phyloP scores from a whole-genome alignment of 2,113 vertebrate species.

The Blennius ocellaris region DNA sequence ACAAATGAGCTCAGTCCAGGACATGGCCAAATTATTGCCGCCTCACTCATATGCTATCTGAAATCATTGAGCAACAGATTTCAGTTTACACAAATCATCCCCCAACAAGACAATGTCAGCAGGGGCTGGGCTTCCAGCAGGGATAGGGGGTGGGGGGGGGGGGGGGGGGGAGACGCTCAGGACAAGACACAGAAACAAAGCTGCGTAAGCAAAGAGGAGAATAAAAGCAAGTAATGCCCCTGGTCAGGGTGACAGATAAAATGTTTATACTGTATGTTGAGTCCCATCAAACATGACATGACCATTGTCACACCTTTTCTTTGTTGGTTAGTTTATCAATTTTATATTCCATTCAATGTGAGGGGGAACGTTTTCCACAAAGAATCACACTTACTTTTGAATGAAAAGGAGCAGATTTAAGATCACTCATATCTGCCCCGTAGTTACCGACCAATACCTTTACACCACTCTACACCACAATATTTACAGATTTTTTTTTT shows the following conservation, averaged over 20 bases:
- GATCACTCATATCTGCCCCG: too few species aligned
- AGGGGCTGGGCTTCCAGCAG: slow-evolving; percentile 54
- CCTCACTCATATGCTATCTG: slow-evolving; percentile 61
- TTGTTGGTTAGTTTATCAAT: background rate
- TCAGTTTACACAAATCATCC: slow-evolving; percentile 74
- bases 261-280: background rate
- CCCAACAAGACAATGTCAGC: slow-evolving; percentile 69
- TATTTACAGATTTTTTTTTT: too few species aligned
- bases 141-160: slow-evolving; percentile 11
- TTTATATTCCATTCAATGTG: too few species aligned
- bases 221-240: slow-evolving; percentile 5
- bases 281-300: background rate
- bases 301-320: background rate
- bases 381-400: too few species aligned
- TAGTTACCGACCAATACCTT: too few species aligned
- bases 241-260: background rate
- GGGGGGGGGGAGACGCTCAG: slow-evolving; percentile 30
- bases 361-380: too few species aligned
- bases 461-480: too few species aligned
- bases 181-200: slow-evolving; percentile 62
- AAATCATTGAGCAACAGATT: slow-evolving; percentile 54
- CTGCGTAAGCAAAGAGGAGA: slow-evolving; percentile 56
- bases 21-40: slow-evolving; percentile 63
- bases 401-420: too few species aligned
- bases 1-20: slow-evolving; percentile 84